Evolutionary conservation across 2,888 invertebrate genomes (phyloP).

Genomic region (Formica aserva): DNA sequence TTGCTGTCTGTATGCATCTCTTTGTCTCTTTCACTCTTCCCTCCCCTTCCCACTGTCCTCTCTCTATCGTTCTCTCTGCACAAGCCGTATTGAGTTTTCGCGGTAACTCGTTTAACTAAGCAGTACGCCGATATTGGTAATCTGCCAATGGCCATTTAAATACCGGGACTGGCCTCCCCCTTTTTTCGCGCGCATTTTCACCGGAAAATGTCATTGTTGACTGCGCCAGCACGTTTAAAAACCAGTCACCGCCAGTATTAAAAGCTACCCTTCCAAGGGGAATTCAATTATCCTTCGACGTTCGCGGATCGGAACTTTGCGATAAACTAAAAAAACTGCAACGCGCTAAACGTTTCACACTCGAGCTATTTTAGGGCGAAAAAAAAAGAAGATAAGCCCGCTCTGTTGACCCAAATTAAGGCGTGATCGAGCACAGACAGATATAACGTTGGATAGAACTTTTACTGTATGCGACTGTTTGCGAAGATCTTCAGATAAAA

Average conservation of each 20-base stretch:
- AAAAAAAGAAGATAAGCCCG: constrained; percentile 13
- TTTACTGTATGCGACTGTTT: neutral
- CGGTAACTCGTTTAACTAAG: constrained; percentile 79
- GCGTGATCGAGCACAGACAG: neutral
- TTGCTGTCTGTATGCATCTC: constrained; percentile 25
- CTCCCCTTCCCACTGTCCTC: neutral
- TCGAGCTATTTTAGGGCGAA: constrained; percentile 45
- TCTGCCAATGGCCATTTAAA: constrained; percentile 79
- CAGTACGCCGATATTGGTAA: constrained; percentile 78
- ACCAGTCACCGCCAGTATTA: constrained; percentile 73
- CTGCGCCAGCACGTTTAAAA: constrained; percentile 72
- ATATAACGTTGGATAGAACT: neutral
- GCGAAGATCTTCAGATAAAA: neutral
- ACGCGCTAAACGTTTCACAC: constrained; percentile 54
- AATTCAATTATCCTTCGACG: constrained; percentile 71
- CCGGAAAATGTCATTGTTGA: constrained; percentile 75
- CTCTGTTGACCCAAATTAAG: constrained; percentile 24
- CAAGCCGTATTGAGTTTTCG: constrained; percentile 77
- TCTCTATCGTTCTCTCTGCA: constrained; percentile 36
- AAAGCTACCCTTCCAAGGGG: constrained; percentile 70
- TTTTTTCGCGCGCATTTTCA: constrained; percentile 76
- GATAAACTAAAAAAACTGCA: constrained; percentile 70
- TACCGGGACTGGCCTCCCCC: constrained; percentile 68
- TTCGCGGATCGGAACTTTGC: constrained; percentile 62
- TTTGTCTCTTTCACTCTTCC: constrained; percentile 14